Conservation (phyloP, 2,888 invertebrate species). For the Pyrocoelia pectoralis region DNA sequence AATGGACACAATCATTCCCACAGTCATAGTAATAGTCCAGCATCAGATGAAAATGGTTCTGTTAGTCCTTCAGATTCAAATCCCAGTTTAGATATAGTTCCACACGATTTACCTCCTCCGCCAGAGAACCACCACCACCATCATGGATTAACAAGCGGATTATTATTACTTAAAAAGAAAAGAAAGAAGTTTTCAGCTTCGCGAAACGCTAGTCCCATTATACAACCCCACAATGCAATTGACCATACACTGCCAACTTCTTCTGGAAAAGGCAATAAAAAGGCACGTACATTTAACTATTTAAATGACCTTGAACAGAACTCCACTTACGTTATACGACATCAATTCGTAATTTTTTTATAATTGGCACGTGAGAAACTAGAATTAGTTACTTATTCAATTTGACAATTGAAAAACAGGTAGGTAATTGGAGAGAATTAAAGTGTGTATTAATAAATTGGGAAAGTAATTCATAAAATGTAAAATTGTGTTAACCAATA, state of each 20-base stretch:
- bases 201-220: constrained; percentile 70
- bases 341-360: too few relatives aligned
- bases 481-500: not conserved
- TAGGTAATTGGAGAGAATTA: too few relatives aligned
- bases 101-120: constrained; percentile 41
- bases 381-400: too few relatives aligned
- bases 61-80: constrained; percentile 77
- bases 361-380: too few relatives aligned
- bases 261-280: constrained; percentile 49
- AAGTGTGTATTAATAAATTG: too few relatives aligned
- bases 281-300: constrained; percentile 38
- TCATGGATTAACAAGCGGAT: constrained; percentile 64
- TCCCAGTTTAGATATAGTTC: constrained; percentile 65
- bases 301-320: too few relatives aligned
- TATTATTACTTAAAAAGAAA: constrained; percentile 80
- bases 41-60: constrained; percentile 75
- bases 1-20: constrained; percentile 63
- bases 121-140: constrained; percentile 50
- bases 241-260: constrained; percentile 53
- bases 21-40: constrained; percentile 65
- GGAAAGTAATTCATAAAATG: too few relatives aligned
- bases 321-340: too few relatives aligned
- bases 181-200: constrained; percentile 86
- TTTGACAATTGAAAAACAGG: too few relatives aligned
- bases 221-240: constrained; percentile 59